Percentiles rank a stretch among this genome's conserved stretches.
Evolutionary conservation across 2,888 invertebrate species (phyloP).

Genomic region (Aradus depressus): DNA sequence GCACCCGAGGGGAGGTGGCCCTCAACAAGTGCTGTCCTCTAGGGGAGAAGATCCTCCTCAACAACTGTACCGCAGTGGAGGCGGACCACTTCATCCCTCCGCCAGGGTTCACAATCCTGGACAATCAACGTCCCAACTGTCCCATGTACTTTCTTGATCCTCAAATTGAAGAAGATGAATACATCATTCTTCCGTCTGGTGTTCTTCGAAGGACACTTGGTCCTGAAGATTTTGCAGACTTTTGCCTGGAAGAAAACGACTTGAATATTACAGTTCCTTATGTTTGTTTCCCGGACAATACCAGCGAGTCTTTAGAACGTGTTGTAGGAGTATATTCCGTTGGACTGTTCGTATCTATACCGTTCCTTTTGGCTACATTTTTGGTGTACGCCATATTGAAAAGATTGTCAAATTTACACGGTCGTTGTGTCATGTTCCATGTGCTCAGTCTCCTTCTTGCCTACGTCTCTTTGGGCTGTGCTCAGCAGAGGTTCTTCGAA

Average conservation of each 20-base stretch:
- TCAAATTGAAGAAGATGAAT: background rate
- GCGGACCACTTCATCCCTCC: no score
- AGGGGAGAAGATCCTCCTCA: background rate
- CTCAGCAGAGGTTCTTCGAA: slow-evolving; percentile 22
- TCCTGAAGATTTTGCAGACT: no score
- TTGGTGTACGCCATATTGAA: slow-evolving; percentile 42
- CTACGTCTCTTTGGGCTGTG: slow-evolving; percentile 31
- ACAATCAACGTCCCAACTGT: background rate
- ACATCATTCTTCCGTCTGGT: background rate
- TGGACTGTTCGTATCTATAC: slow-evolving; percentile 43
- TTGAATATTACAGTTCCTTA: background rate
- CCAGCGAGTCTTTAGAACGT: background rate
- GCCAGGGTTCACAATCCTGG: no score
- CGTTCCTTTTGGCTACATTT: slow-evolving; percentile 44
- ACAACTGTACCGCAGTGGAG: no score
- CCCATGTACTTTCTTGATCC: slow-evolving; percentile 6
- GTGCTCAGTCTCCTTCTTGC: slow-evolving; percentile 31
- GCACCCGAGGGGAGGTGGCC: no score
- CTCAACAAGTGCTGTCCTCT: slow-evolving; percentile 9
- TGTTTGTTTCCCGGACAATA: slow-evolving; percentile 8
- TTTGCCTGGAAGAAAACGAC: slow-evolving; percentile 1
- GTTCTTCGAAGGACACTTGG: background rate
- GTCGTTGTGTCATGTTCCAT: slow-evolving; percentile 34
- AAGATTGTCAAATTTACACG: slow-evolving; percentile 41
- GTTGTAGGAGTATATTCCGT: slow-evolving; percentile 19